These are phyloP conservation scores for Nyctalus aviator DNA, from an alignment of 2,797 vertebrate genomes.

Conservation along the genomic window DNA sequence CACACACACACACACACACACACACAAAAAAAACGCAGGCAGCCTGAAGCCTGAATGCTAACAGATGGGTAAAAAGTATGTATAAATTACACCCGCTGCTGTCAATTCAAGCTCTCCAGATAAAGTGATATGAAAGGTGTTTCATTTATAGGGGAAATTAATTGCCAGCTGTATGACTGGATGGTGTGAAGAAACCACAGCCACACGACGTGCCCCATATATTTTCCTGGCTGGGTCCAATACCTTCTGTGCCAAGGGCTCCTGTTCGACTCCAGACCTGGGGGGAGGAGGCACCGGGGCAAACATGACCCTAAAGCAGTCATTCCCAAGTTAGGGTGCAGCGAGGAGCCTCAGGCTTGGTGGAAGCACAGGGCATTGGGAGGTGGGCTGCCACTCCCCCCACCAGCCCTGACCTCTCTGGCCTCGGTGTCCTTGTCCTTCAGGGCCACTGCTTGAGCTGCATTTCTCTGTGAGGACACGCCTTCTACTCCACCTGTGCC, in stretches of 20 bases:
- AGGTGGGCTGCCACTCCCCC: neutral
- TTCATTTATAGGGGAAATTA: slow-evolving; percentile 87
- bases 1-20: too few species aligned
- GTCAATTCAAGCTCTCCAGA: slow-evolving; percentile 84
- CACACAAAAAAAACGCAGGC: neutral
- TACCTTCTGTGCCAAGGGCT: slow-evolving; percentile 62
- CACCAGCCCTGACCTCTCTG: neutral
- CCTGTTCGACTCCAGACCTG: slow-evolving; percentile 34
- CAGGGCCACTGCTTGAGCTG: neutral
- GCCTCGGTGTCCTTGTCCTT: neutral
- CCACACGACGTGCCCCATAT: slow-evolving; percentile 65
- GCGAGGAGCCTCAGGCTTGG: neutral
- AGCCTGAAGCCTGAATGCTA: slow-evolving; percentile 82
- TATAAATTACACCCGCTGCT: slow-evolving; percentile 83
- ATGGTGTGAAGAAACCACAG: slow-evolving; percentile 83
- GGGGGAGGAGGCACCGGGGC: neutral
- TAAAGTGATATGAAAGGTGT: slow-evolving; percentile 87
- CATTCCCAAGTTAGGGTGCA: neutral
- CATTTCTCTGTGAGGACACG: neutral
- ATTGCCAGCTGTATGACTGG: slow-evolving; percentile 83
- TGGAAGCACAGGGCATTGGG: neutral
- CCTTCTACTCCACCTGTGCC: neutral
- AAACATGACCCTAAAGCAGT: slow-evolving; percentile 62
- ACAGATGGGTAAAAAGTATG: slow-evolving; percentile 84
- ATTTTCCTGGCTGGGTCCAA: slow-evolving; percentile 69